These are phyloP conservation scores for Phylloscopus whistleri DNA, from an alignment of 2,113 vertebrate genomes.

Conservation along the genomic window DNA sequence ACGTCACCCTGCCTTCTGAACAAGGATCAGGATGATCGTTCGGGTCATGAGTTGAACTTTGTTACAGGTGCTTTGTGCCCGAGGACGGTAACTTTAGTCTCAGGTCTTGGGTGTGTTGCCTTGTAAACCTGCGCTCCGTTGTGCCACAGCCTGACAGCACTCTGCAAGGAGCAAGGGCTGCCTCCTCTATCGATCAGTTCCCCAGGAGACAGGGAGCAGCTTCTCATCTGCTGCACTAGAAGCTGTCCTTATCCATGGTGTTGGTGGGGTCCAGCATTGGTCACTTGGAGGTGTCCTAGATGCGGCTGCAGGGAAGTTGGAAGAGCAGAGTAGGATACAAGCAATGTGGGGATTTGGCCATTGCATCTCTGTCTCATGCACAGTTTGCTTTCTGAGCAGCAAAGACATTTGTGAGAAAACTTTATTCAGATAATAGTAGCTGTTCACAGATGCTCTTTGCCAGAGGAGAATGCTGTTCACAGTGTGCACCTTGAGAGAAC, in stretches of 20 bases:
- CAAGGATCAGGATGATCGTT: rapidly evolving
- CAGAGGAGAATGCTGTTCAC: neutral
- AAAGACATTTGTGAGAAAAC: neutral
- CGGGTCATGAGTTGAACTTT: neutral
- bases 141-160: neutral
- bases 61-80: neutral
- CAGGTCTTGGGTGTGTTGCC: rapidly evolving
- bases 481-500: neutral
- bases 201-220: neutral
- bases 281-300: neutral
- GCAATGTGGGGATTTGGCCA: neutral
- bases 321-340: neutral
- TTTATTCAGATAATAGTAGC: neutral
- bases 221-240: rapidly evolving
- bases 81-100: rapidly evolving
- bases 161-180: neutral
- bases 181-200: neutral
- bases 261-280: neutral
- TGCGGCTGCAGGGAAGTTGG: neutral
- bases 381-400: neutral
- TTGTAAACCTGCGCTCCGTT: rapidly evolving
- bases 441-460: neutral
- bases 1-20: rapidly evolving
- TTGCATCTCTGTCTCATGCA: rapidly evolving
- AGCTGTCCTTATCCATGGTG: rapidly evolving